These are phyloP conservation scores for Onychorhynchus coronatus DNA, from an alignment of 2,113 vertebrate species.

Conservation along the genomic window DNA sequence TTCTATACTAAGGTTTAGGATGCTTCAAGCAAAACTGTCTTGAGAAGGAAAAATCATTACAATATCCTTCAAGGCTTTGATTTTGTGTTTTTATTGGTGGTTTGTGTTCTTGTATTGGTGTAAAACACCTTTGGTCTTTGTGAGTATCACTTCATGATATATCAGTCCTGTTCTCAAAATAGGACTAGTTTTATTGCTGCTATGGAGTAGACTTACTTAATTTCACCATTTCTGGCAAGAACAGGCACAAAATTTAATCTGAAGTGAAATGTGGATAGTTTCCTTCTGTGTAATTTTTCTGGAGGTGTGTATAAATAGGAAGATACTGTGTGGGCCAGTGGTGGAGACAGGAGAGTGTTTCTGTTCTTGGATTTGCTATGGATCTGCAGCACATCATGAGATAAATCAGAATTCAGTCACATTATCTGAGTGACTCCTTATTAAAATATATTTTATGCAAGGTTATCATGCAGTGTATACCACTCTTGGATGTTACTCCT, in stretches of 20 bases:
- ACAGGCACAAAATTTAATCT: neutral
- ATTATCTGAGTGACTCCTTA: neutral
- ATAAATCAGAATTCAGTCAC: neutral
- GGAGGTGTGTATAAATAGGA: neutral
- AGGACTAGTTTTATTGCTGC: conserved; percentile 5
- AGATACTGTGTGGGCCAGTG: neutral
- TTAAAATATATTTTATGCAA: neutral
- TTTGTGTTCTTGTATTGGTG: neutral
- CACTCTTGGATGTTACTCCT: neutral
- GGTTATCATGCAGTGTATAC: neutral
- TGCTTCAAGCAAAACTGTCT: neutral
- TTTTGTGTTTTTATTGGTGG: neutral
- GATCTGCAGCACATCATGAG: neutral
- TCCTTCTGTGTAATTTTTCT: conserved; percentile 9
- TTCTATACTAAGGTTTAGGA: neutral
- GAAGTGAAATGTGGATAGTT: neutral
- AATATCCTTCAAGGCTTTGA: neutral
- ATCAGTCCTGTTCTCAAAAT: neutral
- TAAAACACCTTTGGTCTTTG: neutral
- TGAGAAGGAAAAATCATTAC: neutral
- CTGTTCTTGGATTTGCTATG: neutral
- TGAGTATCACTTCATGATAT: neutral
- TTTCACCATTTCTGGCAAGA: conserved; percentile 11
- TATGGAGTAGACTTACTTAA: neutral
- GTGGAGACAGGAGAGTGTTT: neutral